A percentile compares a stretch with the other conserved stretches of the same genome.
Evolutionary conservation across 2,888 invertebrate genomes (phyloP).

Genomic region (Macrophya alboannulata): DNA sequence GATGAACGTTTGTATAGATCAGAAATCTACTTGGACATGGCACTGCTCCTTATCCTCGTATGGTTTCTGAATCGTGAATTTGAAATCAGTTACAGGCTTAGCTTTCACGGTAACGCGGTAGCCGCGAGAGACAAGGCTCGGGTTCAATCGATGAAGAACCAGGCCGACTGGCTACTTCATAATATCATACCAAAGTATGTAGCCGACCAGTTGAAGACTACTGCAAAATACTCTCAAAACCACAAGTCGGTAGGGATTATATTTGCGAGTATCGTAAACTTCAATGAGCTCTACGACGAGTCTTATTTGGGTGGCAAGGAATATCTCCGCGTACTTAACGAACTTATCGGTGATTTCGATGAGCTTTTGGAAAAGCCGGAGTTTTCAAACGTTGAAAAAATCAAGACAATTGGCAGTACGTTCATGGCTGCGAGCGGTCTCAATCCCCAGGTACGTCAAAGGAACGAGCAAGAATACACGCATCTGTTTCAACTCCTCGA

Average conservation of each 20-base stretch:
- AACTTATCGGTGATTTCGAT: constrained; percentile 97
- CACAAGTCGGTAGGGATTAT: constrained; percentile 96
- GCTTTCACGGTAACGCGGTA: constrained; percentile 96
- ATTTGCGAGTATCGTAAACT: constrained; percentile 98
- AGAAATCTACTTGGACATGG: constrained; percentile 92
- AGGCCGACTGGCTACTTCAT: constrained; percentile 97
- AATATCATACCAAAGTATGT: constrained; percentile 99
- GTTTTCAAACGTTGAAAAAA: constrained; percentile 96
- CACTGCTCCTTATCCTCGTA: constrained; percentile 92
- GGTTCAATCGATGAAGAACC: constrained; percentile 96
- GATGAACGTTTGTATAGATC: constrained; percentile 80
- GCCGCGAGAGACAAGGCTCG: constrained; percentile 94
- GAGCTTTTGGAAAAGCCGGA: constrained; percentile 92
- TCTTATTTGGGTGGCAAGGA: constrained; percentile 97
- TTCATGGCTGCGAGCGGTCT: constrained; percentile 99
- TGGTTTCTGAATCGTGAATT: constrained; percentile 97
- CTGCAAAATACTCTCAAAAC: constrained; percentile 96
- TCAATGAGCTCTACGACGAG: constrained; percentile 99
- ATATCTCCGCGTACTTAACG: constrained; percentile 96
- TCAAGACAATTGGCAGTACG: constrained; percentile 98
- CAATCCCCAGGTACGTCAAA: constrained; percentile 89
- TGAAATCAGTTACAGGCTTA: constrained; percentile 95
- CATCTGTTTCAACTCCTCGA: constrained; percentile 95
- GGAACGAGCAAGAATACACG: constrained; percentile 87
- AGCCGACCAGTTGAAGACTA: constrained; percentile 95